Conservation (phyloP, 2,888 invertebrate genomes). For the Trichopria drosophilae region DNA sequence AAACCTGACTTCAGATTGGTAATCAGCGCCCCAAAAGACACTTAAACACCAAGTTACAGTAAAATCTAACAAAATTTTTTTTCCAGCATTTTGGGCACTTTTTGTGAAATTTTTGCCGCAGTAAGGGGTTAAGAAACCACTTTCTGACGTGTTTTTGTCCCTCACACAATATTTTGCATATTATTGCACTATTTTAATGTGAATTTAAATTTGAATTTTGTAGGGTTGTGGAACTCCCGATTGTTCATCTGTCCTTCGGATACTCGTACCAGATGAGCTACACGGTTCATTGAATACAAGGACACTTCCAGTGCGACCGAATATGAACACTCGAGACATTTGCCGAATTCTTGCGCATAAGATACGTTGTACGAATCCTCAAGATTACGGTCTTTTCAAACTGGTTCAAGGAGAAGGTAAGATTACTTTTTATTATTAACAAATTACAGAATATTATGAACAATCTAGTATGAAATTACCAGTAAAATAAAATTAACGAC, state of each 20-base stretch:
- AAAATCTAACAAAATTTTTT: too few relatives aligned
- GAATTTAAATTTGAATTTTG: conserved; percentile 34
- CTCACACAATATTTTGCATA: too few relatives aligned
- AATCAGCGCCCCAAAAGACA: too few relatives aligned
- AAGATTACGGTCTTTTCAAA: conserved; percentile 91
- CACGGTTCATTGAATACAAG: conserved; percentile 89
- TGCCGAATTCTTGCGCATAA: conserved; percentile 95
- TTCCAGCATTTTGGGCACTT: too few relatives aligned
- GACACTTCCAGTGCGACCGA: conserved; percentile 89
- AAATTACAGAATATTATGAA: not conserved
- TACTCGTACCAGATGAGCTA: conserved; percentile 92
- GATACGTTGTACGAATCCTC: conserved; percentile 92
- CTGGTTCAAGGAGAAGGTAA: conserved; percentile 87
- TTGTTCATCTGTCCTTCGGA: conserved; percentile 78
- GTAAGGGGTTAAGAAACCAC: too few relatives aligned
- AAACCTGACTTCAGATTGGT: too few relatives aligned
- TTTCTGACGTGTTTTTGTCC: too few relatives aligned
- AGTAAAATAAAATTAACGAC: too few relatives aligned
- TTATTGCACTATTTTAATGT: too few relatives aligned
- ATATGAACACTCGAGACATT: conserved; percentile 89
- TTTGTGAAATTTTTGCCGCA: too few relatives aligned
- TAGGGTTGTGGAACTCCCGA: conserved; percentile 60
- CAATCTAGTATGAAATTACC: too few relatives aligned
- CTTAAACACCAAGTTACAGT: too few relatives aligned
- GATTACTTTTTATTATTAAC: not conserved